Evolutionary conservation across 2,113 vertebrate genomes (phyloP).

Genomic region (Coryphaenoides rupestris): DNA sequence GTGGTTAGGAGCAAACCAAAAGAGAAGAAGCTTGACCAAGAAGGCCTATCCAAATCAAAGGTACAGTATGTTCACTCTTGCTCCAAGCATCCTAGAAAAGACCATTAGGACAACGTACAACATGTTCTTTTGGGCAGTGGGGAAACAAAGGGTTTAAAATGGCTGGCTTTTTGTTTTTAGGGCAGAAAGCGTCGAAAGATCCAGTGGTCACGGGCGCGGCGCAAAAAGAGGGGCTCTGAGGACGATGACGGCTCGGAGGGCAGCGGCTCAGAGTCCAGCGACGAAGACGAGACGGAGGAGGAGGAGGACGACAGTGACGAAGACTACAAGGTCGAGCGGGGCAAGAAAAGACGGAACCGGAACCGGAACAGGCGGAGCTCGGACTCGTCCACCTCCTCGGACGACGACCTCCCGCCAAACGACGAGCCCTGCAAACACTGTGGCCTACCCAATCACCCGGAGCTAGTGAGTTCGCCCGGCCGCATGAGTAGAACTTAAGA

Average conservation of each 20-base stretch:
- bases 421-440: slow-evolving; percentile 98
- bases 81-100: not conserved
- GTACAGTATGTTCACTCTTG: slow-evolving; percentile 75
- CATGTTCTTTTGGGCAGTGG: too few species aligned
- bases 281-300: slow-evolving; percentile 61
- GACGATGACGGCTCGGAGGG: slow-evolving; percentile 81
- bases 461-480: slow-evolving; percentile 76
- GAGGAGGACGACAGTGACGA: slow-evolving; percentile 87
- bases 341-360: slow-evolving; percentile 65
- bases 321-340: slow-evolving; percentile 75
- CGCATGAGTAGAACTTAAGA: too few species aligned
- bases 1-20: slow-evolving; percentile 76
- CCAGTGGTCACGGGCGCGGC: slow-evolving; percentile 85
- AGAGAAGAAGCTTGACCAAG: slow-evolving; percentile 84
- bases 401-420: slow-evolving; percentile 79
- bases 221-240: slow-evolving; percentile 86
- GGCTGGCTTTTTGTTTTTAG: slow-evolving; percentile 37
- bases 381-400: slow-evolving; percentile 70
- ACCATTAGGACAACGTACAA: not conserved
- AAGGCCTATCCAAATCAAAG: slow-evolving; percentile 83
- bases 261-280: slow-evolving; percentile 62
- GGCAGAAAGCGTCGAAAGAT: slow-evolving; percentile 76
- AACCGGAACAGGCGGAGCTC: slow-evolving; percentile 79
- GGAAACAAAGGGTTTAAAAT: too few species aligned
- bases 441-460: slow-evolving; percentile 94